phyloP scores from a whole-genome alignment of 2,888 invertebrate genomes.

The Carpatolechia fugitivella region DNA sequence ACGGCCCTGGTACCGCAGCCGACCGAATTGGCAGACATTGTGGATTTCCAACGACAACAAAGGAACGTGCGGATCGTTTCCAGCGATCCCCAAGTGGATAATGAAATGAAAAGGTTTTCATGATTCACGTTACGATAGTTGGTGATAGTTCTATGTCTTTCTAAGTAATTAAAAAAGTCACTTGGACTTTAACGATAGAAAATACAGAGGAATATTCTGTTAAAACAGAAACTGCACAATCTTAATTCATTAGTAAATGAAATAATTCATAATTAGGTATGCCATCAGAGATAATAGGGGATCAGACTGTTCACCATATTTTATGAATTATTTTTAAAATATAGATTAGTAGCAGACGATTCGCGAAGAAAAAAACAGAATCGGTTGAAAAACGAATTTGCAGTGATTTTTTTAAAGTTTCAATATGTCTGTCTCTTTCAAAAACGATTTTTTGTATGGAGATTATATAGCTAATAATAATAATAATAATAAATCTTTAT shows the following conservation, averaged over 20 bases:
- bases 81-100: constrained; percentile 1
- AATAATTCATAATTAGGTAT: background rate
- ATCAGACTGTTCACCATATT: no score
- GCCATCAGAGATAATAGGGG: background rate
- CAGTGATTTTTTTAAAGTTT: no score
- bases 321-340: no score
- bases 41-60: constrained; percentile 49
- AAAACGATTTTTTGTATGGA: no score
- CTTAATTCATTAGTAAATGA: background rate
- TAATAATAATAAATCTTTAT: no score
- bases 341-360: no score
- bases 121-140: background rate
- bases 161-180: constrained; percentile 10
- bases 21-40: constrained; percentile 73
- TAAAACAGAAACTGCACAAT: no score
- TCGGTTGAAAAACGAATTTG: no score
- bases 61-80: constrained; percentile 22
- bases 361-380: no score
- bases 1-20: constrained; percentile 58
- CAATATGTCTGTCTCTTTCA: no score
- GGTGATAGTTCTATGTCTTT: background rate
- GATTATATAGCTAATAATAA: no score
- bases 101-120: constrained; percentile 3
- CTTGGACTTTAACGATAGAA: background rate
- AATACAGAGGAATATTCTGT: no score